A percentile compares a stretch with the other conserved stretches of the same genome.
These are phyloP conservation scores for Asteroscopus sphinx DNA, from an alignment of 2,888 invertebrate species.

Conservation along the genomic window DNA sequence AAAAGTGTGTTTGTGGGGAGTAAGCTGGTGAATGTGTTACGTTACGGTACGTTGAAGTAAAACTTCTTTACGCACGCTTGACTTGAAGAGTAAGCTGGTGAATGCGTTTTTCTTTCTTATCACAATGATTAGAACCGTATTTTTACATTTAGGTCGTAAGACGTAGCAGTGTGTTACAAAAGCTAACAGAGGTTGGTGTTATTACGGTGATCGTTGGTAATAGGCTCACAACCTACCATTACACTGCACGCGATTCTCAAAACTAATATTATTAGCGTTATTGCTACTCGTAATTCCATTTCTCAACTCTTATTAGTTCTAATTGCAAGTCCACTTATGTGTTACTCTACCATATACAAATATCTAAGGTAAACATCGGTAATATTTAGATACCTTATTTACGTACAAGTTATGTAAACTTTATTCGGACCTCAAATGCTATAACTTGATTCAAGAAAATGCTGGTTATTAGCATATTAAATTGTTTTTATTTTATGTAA, in stretches of 20 bases:
- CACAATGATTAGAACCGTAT: too few species aligned
- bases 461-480: background rate
- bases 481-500: too few species aligned
- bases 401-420: background rate
- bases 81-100: too few species aligned
- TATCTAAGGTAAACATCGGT: background rate
- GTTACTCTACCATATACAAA: conserved; percentile 3
- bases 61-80: too few species aligned
- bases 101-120: too few species aligned
- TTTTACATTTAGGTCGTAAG: background rate
- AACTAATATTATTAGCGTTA: conserved; percentile 52
- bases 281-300: conserved; percentile 38
- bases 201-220: conserved; percentile 41
- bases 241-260: conserved; percentile 43
- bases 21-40: too few species aligned
- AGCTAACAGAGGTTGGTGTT: conserved; percentile 17
- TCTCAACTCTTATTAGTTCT: conserved; percentile 33
- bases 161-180: conserved; percentile 20
- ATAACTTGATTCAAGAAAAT: background rate
- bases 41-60: too few species aligned
- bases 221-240: conserved; percentile 26
- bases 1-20: too few species aligned
- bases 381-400: conserved; percentile 3
- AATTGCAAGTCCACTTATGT: conserved; percentile 28
- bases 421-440: background rate